Conservation (phyloP, 2,113 vertebrate species). For the Andinoacara biseriatus region DNA sequence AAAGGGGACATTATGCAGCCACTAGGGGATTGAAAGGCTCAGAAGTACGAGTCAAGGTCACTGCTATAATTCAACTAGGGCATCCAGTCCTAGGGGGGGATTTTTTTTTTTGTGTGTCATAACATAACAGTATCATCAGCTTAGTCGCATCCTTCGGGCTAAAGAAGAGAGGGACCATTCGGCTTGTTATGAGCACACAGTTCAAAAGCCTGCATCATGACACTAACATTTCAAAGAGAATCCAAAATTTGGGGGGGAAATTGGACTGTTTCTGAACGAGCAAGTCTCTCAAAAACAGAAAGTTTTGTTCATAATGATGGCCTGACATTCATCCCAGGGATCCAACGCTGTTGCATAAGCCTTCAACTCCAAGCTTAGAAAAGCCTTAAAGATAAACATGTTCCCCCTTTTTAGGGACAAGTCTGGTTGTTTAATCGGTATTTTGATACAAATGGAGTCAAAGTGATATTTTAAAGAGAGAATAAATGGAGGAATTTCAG, state of each 20-base stretch:
- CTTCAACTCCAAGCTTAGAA: constrained; percentile 19
- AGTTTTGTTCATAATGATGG: constrained; percentile 14
- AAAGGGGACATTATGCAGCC: constrained; percentile 49
- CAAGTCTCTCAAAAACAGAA: constrained; percentile 28
- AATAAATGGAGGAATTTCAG: constrained; percentile 14
- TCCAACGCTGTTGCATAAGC: constrained; percentile 30
- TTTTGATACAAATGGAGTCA: constrained; percentile 40
- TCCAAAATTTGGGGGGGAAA: background rate
- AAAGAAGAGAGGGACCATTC: constrained; percentile 10
- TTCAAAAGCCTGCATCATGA: background rate
- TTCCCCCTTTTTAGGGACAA: constrained; percentile 18
- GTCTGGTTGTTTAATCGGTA: constrained; percentile 23
- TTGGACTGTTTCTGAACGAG: background rate
- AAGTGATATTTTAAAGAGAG: constrained; percentile 25
- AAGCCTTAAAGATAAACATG: constrained; percentile 26
- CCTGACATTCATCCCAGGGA: constrained; percentile 21
- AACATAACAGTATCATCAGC: background rate
- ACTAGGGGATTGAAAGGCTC: constrained; percentile 35
- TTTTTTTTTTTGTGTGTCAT: background rate
- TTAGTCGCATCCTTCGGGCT: background rate
- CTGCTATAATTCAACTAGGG: constrained; percentile 9
- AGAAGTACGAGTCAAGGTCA: constrained; percentile 59
- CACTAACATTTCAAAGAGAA: constrained; percentile 4
- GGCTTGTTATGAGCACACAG: background rate
- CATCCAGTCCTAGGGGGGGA: background rate